Evolutionary conservation across 2,888 invertebrate species (phyloP), one percentile per base, ranked within the genome.

Genomic region (Dascillus cervinus): DNA sequence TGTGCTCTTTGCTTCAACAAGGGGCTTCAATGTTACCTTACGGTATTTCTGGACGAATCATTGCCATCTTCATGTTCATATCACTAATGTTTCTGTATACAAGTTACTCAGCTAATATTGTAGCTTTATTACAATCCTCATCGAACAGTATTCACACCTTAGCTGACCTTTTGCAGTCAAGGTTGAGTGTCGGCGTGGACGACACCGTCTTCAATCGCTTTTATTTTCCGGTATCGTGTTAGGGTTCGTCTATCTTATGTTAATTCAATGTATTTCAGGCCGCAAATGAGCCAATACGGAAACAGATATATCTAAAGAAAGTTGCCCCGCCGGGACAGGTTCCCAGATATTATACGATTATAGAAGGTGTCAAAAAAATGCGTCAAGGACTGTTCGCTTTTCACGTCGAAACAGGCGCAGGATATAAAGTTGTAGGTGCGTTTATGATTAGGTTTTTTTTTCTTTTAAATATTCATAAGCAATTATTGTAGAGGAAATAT

Each of bases 51-150:
- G 66, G 65, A 30, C 69, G 82, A 13, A 69, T 79, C 11, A 75
- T 79, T 1, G 70, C 79, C 46, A 62, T 83, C 31, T 65, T 79
- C 22, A 61, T 79, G 1, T 75, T 80, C 43, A 54, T 79, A 4
- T 68, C 79, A 0, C 60, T 79, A 3, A 74, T 83, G 66, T 83
- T 82, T 46, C 63, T 84, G 1, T 83, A 82, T 53, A 79, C 80
- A 0, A 80, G 83, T 1, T 84, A 82, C 50, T 75, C 83, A 1
- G 83, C 83, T 0, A 82, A 82, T 48, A 83, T 84, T 25, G 83
- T 84, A 0, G 80, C 82, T 1, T 59, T 84, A 1, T 65, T 84
- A 1, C 82, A 83, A 52, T 79, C 82, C 0, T 79, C 82, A 13
- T 79, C 82, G 1, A 72, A 73, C 1, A 74, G 75, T 43, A 79